Conservation (phyloP, 2,113 vertebrate species). For the Thamnophis sirtalis region DNA sequence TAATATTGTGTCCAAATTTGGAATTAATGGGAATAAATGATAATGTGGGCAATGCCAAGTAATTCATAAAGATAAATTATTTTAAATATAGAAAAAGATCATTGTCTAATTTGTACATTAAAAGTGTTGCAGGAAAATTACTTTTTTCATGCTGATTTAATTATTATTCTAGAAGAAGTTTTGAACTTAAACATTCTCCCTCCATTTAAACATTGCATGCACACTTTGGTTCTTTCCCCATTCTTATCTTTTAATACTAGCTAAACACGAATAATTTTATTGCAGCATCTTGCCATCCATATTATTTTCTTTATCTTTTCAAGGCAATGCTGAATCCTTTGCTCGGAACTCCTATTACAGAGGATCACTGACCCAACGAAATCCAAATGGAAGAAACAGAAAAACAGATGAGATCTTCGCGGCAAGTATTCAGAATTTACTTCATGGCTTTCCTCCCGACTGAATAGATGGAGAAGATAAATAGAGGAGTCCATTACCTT, state of each 20-base stretch:
- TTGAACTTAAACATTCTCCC: not conserved
- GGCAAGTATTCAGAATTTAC: constrained; percentile 33
- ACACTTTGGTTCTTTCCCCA: not conserved
- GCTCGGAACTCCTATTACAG: constrained; percentile 72
- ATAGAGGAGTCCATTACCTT: not conserved
- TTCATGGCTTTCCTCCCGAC: not conserved
- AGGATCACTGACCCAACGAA: constrained; percentile 83
- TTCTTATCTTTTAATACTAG: not conserved
- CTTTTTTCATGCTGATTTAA: not conserved
- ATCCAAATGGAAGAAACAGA: constrained; percentile 67
- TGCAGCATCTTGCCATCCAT: too few relatives aligned
- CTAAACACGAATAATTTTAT: not conserved
- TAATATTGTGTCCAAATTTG: not conserved
- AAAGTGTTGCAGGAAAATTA: not conserved
- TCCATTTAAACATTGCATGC: not conserved
- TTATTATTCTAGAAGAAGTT: not conserved
- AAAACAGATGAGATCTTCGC: constrained; percentile 61
- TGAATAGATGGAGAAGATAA: too few relatives aligned
- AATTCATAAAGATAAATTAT: not conserved
- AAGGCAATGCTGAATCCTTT: constrained; percentile 62
- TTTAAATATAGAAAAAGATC: not conserved
- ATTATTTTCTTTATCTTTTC: fast-evolving
- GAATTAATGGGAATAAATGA: not conserved
- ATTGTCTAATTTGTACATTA: not conserved
- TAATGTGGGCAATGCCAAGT: not conserved